Conservation (phyloP, 1,140 invertebrate genomes). For the Eurytemora carolleeae region DNA sequence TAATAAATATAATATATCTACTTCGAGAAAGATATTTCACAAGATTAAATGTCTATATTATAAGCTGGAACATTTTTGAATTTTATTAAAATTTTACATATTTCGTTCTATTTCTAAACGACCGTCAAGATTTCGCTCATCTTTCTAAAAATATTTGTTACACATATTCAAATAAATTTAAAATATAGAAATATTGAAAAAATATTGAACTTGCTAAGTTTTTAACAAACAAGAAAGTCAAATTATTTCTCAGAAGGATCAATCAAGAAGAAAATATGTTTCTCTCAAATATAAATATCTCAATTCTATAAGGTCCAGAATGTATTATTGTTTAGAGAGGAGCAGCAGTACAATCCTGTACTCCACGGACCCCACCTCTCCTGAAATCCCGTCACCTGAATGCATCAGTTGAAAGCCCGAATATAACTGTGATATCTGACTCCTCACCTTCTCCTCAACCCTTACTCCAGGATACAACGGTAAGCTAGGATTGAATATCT, state of each 20-base stretch:
- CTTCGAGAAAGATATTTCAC: neutral
- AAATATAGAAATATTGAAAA: no score
- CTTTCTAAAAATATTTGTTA: neutral
- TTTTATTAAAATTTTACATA: neutral
- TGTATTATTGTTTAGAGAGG: neutral
- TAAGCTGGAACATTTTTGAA: no score
- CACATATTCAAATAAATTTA: no score
- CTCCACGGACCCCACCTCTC: neutral
- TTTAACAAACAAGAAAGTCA: neutral
- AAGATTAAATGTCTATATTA: neutral
- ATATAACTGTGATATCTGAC: neutral
- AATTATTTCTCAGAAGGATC: neutral
- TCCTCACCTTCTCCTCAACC: neutral
- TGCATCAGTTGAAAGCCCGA: neutral
- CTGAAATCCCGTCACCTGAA: neutral
- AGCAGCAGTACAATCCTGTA: neutral
- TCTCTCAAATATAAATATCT: neutral
- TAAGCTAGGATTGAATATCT: neutral
- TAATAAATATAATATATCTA: neutral
- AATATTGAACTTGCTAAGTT: no score
- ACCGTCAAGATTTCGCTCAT: neutral
- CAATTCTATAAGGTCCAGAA: no score
- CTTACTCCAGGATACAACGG: neutral
- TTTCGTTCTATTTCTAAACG: neutral
- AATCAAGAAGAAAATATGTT: neutral